Conservation (phyloP, 2,888 invertebrate genomes). For the Byasa hedistus region DNA sequence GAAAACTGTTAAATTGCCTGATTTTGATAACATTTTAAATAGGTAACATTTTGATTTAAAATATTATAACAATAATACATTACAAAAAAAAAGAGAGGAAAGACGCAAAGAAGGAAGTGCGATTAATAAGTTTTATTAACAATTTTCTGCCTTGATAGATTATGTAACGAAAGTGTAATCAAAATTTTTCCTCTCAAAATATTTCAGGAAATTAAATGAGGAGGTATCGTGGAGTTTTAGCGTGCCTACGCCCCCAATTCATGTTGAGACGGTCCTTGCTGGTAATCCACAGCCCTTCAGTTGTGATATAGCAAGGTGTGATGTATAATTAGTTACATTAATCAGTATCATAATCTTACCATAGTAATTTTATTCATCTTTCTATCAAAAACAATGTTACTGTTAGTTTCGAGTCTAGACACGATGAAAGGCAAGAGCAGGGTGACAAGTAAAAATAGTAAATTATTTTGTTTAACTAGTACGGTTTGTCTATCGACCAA, state of each 20-base stretch:
- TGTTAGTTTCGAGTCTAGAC: not conserved
- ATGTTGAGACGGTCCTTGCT: slow-evolving; percentile 8
- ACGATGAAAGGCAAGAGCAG: too few relatives aligned
- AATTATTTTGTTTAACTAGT: too few relatives aligned
- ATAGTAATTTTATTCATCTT: too few relatives aligned
- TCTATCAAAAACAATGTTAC: too few relatives aligned
- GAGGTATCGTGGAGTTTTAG: slow-evolving; percentile 10
- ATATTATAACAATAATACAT: not conserved
- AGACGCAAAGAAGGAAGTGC: too few relatives aligned
- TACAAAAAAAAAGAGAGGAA: not conserved
- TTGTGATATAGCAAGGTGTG: slow-evolving; percentile 12
- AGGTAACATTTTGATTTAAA: not conserved
- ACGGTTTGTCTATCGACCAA: too few relatives aligned
- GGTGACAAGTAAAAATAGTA: not conserved
- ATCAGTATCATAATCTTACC: too few relatives aligned
- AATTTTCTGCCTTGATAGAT: not conserved
- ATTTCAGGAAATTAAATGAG: slow-evolving; percentile 10
- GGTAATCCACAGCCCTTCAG: slow-evolving; percentile 19
- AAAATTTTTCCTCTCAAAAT: not conserved
- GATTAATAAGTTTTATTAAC: not conserved
- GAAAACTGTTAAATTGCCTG: not conserved
- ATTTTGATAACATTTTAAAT: not conserved
- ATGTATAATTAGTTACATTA: not conserved
- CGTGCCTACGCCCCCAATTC: not conserved
- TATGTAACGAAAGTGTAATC: not conserved